Evolutionary conservation across 2,797 vertebrate species (phyloP).

Genomic region (Brachyalestes nurse): DNA sequence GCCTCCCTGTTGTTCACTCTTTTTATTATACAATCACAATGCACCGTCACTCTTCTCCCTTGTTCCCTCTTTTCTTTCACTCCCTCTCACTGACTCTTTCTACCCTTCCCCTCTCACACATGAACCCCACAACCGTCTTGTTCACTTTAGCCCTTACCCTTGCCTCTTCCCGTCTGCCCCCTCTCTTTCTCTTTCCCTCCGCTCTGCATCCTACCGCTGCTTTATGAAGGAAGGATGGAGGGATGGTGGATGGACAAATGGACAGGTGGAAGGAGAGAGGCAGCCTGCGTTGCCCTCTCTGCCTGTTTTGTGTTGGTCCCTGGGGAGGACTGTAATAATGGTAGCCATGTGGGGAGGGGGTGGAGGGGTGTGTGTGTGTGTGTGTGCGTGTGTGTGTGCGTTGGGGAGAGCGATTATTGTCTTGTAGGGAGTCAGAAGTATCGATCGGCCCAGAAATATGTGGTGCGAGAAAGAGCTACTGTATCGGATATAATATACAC

Average conservation of each 20-base stretch:
- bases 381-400: conserved; percentile 66
- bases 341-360: conserved; percentile 81
- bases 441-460: conserved; percentile 96
- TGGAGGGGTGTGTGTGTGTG: conserved; percentile 77
- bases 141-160: conserved; percentile 66
- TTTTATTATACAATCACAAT: conserved; percentile 55
- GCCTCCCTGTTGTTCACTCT: conserved; percentile 40
- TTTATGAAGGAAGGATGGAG: conserved; percentile 50
- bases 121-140: conserved; percentile 19
- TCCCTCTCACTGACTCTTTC: conserved; percentile 58
- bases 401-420: conserved; percentile 87
- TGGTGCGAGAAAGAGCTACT: conserved; percentile 91
- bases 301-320: conserved; percentile 62
- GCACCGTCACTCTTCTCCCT: conserved; percentile 33
- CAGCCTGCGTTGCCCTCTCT: conserved; percentile 47
- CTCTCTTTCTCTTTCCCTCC: conserved; percentile 55
- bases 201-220: conserved; percentile 46
- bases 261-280: conserved; percentile 51
- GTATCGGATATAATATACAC: conserved; percentile 95
- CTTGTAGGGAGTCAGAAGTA: conserved; percentile 97
- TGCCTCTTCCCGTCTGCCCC: conserved; percentile 59
- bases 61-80: conserved; percentile 26
- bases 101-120: not conserved
- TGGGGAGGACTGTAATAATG: conserved; percentile 91
- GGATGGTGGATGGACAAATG: conserved; percentile 40